Evolutionary conservation across 2,797 vertebrate species (phyloP), one percentile per base, ranked within the genome.

Genomic region (Holocentrus rufus): DNA sequence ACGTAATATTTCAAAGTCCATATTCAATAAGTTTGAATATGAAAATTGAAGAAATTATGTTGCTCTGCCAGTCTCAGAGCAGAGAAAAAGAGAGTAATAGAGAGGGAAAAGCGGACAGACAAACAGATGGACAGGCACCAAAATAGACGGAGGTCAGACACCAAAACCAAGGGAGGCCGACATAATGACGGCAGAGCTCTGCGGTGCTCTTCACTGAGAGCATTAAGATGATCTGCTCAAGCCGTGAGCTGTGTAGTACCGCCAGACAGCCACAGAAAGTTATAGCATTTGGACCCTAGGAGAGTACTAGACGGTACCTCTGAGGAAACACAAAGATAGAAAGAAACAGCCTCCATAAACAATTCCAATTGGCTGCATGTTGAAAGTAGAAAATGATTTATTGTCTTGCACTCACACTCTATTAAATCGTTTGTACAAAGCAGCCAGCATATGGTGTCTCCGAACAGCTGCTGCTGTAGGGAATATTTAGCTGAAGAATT

Each of bases 401-500:
- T 81, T 70, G 58, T 79, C 74, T 71, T n/a, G 14, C 64, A 15
- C 27, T 23, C 52, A 46, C 67, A 65, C 61, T 83, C 57, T 47
- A 65, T 83, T 73, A 73, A 42, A 82, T 65, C 11, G 52, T 87
- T 79, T 79, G 67, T 65, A 74, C 50, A 74, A 64, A 69, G 69
- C 77, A 82, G 64, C 53, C 59, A 25, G 63, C 81, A 56, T 81
- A 75, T 74, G 73, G 77, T 14, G 68, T 74, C 52, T 76, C 68
- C 18, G 56, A 73, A 67, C 81, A 78, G 81, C 79, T 83, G 70
- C 79, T 57, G 72, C 80, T 80, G 75, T 68, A 80, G 80, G 76
- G 81, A 78, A 78, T 70, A 76, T 77, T 83, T 68, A 70, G 76
- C 71, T 64, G 52, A 68, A 79, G 79, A 81, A 81, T 87, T 81